A percentile compares a stretch with the other conserved stretches of the same genome.
Evolutionary conservation across 2,113 vertebrate genomes (phyloP).

Genomic region (Circaetus gallicus): DNA sequence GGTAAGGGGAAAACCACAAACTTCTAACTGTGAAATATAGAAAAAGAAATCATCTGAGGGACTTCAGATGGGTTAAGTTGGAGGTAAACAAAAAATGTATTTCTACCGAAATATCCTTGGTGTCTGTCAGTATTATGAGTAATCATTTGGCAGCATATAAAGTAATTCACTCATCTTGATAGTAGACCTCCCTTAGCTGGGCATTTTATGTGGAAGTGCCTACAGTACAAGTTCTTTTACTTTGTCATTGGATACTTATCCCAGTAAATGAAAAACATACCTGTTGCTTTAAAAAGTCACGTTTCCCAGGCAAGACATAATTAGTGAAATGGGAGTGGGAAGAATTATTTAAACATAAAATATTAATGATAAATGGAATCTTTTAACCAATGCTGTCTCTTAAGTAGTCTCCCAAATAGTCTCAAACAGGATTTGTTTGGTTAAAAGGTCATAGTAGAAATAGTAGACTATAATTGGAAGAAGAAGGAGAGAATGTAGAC

Average conservation of each 20-base stretch:
- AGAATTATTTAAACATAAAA: not conserved
- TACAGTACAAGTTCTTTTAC: not conserved
- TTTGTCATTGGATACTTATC: not conserved
- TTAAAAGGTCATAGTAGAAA: not conserved
- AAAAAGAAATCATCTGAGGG: not conserved
- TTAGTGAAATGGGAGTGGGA: not conserved
- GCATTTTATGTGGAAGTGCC: not conserved
- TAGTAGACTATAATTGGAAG: not conserved
- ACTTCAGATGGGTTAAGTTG: not conserved
- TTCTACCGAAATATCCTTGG: not conserved
- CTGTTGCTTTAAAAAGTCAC: not conserved
- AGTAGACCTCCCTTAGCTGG: not conserved
- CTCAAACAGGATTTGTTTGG: not conserved
- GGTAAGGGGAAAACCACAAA: not conserved
- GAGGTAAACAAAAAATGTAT: too few species aligned
- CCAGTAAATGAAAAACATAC: not conserved
- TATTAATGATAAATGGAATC: not conserved
- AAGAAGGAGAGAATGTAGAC: not conserved
- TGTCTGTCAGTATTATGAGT: not conserved
- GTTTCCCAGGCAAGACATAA: not conserved
- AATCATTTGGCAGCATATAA: not conserved
- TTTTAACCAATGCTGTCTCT: not conserved
- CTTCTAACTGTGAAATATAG: not conserved
- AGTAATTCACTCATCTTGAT: not conserved
- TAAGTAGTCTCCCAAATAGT: not conserved